phyloP scores from a whole-genome alignment of 2,888 invertebrate genomes.

The Stenodema calcarata region DNA sequence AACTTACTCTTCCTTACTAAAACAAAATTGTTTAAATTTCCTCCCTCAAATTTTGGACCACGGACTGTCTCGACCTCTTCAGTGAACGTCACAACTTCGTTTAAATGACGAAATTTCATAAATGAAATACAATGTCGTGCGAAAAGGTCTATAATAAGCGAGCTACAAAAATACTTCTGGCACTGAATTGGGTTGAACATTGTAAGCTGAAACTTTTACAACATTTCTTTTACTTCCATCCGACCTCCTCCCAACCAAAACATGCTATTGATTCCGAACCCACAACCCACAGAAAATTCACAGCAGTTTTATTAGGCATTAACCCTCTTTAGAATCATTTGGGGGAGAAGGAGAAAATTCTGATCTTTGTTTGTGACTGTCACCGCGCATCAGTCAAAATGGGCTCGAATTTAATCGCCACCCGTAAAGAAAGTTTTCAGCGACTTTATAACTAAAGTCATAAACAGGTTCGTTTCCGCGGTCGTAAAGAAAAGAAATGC shows the following conservation, averaged over 20 bases:
- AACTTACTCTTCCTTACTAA: too few species aligned
- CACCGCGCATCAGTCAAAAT: not conserved
- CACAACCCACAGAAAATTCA: not conserved
- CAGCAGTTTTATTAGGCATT: not conserved
- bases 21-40: too few species aligned
- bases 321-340: not conserved
- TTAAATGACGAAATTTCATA: too few species aligned
- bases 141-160: too few species aligned
- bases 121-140: too few species aligned
- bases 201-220: too few species aligned
- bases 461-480: conserved; percentile 40
- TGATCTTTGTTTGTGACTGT: not conserved
- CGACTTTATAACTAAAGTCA: conserved; percentile 15
- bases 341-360: not conserved
- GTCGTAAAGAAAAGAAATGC: conserved; percentile 39
- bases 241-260: not conserved
- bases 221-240: too few species aligned
- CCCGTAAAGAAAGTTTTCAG: conserved; percentile 21
- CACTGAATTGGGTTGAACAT: too few species aligned
- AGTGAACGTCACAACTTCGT: too few species aligned
- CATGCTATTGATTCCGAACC: not conserved
- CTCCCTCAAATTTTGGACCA: too few species aligned
- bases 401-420: conserved; percentile 1
- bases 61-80: too few species aligned
- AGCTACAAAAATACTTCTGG: too few species aligned